Evolutionary conservation across 1,140 invertebrate species (phyloP).

Genomic region (Oryctes rhinoceros): DNA sequence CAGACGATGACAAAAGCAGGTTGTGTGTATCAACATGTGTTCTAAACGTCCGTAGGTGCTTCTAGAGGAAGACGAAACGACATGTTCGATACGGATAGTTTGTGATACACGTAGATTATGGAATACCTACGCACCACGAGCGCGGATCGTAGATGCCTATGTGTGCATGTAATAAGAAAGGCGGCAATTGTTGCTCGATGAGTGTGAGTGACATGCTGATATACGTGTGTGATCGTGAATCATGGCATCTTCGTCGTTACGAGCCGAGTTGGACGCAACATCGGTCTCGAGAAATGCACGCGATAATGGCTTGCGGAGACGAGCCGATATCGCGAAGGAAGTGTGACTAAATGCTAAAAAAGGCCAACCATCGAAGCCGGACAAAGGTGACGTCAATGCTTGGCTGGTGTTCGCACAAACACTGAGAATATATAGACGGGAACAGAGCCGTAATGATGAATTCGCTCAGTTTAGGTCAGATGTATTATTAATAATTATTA

Average conservation of each 20-base stretch:
- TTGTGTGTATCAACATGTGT: background rate
- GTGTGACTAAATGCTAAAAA: conserved; percentile 41
- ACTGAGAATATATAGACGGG: background rate
- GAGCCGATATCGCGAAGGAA: conserved; percentile 32
- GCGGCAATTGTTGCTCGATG: too few relatives aligned
- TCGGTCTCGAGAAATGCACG: conserved; percentile 4
- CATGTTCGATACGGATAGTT: background rate
- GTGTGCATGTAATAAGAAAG: too few relatives aligned
- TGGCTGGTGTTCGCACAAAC: conserved; percentile 6
- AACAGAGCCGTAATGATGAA: background rate
- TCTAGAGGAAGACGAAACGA: background rate
- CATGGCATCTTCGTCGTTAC: background rate
- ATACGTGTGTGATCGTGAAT: background rate
- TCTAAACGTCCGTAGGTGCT: background rate
- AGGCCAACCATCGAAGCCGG: conserved; percentile 25
- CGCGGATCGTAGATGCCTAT: too few relatives aligned
- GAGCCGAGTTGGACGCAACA: background rate
- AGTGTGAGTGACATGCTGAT: too few relatives aligned
- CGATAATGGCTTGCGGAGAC: conserved; percentile 3
- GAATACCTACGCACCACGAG: too few relatives aligned
- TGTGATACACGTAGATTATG: background rate
- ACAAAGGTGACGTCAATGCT: conserved; percentile 30
- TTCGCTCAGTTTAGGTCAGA: background rate
- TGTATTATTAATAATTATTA: background rate
- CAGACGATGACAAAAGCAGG: background rate